phyloP scores from a whole-genome alignment of 2,797 vertebrate genomes.

The Rhincodon typus region DNA sequence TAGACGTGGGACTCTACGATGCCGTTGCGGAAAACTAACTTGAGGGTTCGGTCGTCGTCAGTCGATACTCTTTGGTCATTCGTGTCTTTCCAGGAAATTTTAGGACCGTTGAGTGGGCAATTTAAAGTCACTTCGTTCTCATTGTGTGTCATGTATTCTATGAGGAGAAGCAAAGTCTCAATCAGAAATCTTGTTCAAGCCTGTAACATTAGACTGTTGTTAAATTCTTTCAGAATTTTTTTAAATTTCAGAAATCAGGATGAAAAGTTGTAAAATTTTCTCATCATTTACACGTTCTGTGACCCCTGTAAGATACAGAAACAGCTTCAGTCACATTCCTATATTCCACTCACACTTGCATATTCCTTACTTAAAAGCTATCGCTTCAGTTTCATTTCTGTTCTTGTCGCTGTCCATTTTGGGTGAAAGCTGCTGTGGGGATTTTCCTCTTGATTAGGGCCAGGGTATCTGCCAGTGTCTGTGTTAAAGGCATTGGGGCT shows the following conservation, averaged over 20 bases:
- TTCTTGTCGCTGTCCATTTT: not conserved
- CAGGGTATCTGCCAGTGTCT: too few relatives aligned
- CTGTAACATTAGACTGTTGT: not conserved
- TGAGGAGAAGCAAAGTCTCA: not conserved
- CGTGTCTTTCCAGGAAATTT: too few relatives aligned
- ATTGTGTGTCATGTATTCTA: rapidly evolving
- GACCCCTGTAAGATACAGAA: not conserved
- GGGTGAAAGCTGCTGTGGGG: not conserved
- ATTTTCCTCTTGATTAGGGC: not conserved
- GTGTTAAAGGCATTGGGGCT: too few relatives aligned
- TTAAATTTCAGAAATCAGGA: not conserved
- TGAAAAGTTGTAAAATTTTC: not conserved
- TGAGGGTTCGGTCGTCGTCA: too few relatives aligned
- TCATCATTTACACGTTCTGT: not conserved
- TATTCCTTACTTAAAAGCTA: not conserved
- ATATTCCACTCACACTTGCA: not conserved
- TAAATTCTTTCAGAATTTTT: not conserved
- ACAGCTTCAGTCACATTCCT: not conserved
- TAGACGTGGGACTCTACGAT: too few relatives aligned
- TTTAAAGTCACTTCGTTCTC: not conserved
- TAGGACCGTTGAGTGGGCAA: rapidly evolving
- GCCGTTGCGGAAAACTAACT: too few relatives aligned
- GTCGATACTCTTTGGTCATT: too few relatives aligned
- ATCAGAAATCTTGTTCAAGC: not conserved
- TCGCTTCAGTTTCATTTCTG: not conserved